Evolutionary conservation across 2,113 vertebrate species (phyloP).

Genomic region (Neopipo cinnamomea): DNA sequence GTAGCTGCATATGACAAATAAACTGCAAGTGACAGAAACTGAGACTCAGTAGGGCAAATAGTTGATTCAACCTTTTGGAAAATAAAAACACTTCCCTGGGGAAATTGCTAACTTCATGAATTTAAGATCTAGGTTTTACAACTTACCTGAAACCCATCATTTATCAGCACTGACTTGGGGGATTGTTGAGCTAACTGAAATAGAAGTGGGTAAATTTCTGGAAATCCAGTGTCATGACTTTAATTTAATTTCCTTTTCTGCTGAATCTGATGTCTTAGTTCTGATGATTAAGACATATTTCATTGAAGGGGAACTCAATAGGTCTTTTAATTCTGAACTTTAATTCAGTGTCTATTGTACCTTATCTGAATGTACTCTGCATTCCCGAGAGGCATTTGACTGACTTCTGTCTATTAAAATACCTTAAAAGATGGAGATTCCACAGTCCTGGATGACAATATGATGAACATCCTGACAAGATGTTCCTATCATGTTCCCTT

Average conservation of each 20-base stretch:
- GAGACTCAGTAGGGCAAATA: not conserved
- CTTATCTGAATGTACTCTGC: not conserved
- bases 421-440: not conserved
- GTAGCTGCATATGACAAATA: not conserved
- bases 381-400: not conserved
- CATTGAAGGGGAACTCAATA: not conserved
- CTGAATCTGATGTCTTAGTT: not conserved
- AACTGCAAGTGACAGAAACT: not conserved
- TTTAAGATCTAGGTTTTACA: not conserved
- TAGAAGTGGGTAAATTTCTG: not conserved
- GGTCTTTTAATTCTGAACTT: not conserved
- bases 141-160: not conserved
- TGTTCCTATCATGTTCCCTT: not conserved
- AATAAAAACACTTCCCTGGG: not conserved
- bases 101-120: not conserved
- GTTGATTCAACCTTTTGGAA: not conserved
- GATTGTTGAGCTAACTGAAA: not conserved
- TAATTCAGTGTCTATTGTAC: not conserved
- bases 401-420: not conserved
- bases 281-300: not conserved
- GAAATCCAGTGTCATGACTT: not conserved
- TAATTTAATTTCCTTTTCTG: not conserved
- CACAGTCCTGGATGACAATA: not conserved
- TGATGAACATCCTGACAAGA: not conserved
- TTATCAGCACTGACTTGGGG: not conserved